phyloP scores from a whole-genome alignment of 2,113 vertebrate species.

The Ploceus nigricollis region DNA sequence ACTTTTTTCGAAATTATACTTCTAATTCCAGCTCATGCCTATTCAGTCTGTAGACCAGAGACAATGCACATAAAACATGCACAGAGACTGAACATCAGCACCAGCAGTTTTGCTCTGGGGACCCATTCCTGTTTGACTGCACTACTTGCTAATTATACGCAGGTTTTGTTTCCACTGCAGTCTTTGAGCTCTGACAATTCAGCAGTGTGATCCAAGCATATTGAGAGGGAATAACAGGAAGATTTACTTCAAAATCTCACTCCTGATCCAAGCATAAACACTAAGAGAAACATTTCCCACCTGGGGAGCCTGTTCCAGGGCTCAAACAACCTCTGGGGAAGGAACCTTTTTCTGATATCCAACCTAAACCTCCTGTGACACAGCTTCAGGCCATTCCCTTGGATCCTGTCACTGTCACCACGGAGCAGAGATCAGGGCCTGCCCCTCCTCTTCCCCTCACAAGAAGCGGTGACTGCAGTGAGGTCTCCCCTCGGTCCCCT shows the following conservation, averaged over 20 bases:
- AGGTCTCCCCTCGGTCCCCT: neutral
- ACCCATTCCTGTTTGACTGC: neutral
- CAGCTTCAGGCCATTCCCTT: fast-evolving
- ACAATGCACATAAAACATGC: neutral
- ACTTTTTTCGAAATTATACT: neutral
- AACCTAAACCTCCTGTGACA: neutral
- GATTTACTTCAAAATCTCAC: neutral
- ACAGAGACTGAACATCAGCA: neutral
- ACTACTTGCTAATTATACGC: neutral
- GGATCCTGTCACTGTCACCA: fast-evolving
- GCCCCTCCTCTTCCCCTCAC: neutral
- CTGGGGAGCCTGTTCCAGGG: neutral
- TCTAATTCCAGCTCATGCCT: neutral
- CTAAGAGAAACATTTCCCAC: neutral
- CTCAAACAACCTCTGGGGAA: neutral
- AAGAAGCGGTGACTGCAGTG: fast-evolving
- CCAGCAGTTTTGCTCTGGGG: neutral
- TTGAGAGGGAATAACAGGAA: neutral
- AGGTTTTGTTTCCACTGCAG: neutral
- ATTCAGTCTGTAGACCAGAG: neutral
- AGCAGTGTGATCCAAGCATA: neutral
- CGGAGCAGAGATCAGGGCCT: neutral
- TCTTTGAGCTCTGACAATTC: neutral
- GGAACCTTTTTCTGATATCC: neutral
- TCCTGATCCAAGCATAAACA: neutral